These are phyloP conservation scores for Eptesicus fuscus DNA, from an alignment of 2,113 vertebrate genomes.

Conservation along the genomic window DNA sequence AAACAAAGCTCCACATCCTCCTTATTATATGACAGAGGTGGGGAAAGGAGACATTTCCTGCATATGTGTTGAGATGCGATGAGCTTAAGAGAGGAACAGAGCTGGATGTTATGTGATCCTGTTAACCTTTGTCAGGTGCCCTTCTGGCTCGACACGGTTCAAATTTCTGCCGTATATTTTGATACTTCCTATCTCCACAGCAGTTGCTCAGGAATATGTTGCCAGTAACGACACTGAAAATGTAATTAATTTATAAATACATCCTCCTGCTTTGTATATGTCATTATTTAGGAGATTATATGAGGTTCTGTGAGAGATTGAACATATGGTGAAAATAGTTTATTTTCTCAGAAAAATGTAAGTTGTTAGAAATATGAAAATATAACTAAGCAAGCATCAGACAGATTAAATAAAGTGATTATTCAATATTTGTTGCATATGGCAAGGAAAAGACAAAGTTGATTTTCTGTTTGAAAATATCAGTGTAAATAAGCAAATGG, in stretches of 20 bases:
- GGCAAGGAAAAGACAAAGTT: not conserved
- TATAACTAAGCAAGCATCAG: not conserved
- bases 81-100: not conserved
- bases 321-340: not conserved
- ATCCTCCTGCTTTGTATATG: not conserved
- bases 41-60: not conserved
- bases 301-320: not conserved
- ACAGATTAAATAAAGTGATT: not conserved
- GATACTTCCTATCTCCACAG: slow-evolving; percentile 21
- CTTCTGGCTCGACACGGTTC: not conserved
- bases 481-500: not conserved
- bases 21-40: not conserved
- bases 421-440: slow-evolving; percentile 3
- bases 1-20: not conserved
- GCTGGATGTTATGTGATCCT: not conserved
- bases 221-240: slow-evolving; percentile 38
- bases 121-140: not conserved
- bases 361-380: slow-evolving; percentile 16
- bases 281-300: slow-evolving; percentile 2
- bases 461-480: not conserved
- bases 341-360: slow-evolving; percentile 34
- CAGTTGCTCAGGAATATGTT: slow-evolving; percentile 1
- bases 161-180: slow-evolving; percentile 54
- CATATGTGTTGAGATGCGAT: not conserved
- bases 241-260: slow-evolving; percentile 44